phyloP scores from a whole-genome alignment of 1,140 invertebrate genomes.

The Acromyrmex echinatior region DNA sequence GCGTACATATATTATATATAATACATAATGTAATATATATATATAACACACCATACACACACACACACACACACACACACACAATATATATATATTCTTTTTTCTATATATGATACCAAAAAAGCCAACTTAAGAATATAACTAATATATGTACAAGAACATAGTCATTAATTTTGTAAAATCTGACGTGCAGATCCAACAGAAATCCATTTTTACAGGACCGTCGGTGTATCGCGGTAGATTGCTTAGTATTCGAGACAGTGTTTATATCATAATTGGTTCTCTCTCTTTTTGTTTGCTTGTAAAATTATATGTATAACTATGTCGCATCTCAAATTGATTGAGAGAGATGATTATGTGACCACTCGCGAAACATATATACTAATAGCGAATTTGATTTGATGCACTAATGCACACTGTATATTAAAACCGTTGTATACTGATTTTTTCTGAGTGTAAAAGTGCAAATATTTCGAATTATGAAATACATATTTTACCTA shows the following conservation, averaged over 20 bases:
- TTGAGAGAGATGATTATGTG: conserved; percentile 7
- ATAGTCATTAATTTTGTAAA: conserved; percentile 40
- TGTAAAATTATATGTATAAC: too few relatives aligned
- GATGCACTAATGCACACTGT: too few relatives aligned
- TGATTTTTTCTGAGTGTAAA: too few relatives aligned
- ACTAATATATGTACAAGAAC: conserved; percentile 43
- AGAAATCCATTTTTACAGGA: conserved; percentile 8
- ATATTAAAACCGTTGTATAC: too few relatives aligned
- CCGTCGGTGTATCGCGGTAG: neutral
- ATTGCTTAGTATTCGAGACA: conserved; percentile 14
- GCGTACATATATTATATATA: neutral
- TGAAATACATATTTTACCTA: too few relatives aligned
- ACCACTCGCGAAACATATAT: conserved; percentile 21
- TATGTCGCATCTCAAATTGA: neutral
- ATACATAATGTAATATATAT: neutral
- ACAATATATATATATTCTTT: neutral
- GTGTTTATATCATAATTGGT: conserved; percentile 2
- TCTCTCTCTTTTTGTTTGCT: neutral
- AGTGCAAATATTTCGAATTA: too few relatives aligned
- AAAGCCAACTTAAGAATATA: conserved; percentile 37
- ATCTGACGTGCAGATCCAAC: conserved; percentile 31
- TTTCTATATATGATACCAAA: conserved; percentile 30
- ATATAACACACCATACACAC: neutral
- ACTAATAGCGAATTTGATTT: too few relatives aligned
- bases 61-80: neutral